A percentile compares a stretch with the other conserved stretches of the same genome.
These are phyloP conservation scores for Chloroceryle amazona DNA, from an alignment of 2,797 vertebrate genomes.

Conservation along the genomic window DNA sequence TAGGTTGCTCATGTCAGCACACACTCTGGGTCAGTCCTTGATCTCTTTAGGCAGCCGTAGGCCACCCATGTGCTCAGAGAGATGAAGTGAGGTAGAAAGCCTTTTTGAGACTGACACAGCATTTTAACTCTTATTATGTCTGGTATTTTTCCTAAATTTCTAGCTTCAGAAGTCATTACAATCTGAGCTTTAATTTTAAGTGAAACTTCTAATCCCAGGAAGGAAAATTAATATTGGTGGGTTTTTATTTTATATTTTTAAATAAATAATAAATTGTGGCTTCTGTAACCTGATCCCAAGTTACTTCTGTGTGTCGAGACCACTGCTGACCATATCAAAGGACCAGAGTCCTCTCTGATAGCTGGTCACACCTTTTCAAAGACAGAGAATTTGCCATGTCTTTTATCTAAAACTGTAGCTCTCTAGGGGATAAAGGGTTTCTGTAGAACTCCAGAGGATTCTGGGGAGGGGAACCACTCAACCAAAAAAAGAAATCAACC, in stretches of 20 bases:
- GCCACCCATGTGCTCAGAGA: slow-evolving; percentile 58
- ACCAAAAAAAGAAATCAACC: neutral
- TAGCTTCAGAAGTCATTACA: neutral
- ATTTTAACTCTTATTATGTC: neutral
- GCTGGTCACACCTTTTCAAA: slow-evolving; percentile 13
- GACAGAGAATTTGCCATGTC: neutral
- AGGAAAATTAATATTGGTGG: neutral
- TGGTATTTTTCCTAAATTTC: neutral
- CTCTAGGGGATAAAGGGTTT: neutral
- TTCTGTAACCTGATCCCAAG: neutral
- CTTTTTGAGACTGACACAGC: slow-evolving; percentile 18
- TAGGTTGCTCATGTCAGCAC: slow-evolving; percentile 42
- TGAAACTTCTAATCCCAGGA: neutral
- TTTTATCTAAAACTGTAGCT: neutral
- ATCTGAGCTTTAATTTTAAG: neutral
- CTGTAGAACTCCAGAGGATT: neutral
- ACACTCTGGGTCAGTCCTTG: slow-evolving; percentile 41
- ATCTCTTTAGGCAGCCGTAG: slow-evolving; percentile 40
- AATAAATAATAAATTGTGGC: neutral
- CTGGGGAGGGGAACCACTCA: neutral
- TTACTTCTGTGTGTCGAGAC: neutral
- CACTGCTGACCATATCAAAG: neutral
- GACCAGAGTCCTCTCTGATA: neutral
- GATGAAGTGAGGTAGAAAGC: slow-evolving; percentile 55
- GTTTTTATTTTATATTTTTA: too few relatives aligned